Conservation (phyloP, 2,113 vertebrate species). For the Columba janthina region DNA sequence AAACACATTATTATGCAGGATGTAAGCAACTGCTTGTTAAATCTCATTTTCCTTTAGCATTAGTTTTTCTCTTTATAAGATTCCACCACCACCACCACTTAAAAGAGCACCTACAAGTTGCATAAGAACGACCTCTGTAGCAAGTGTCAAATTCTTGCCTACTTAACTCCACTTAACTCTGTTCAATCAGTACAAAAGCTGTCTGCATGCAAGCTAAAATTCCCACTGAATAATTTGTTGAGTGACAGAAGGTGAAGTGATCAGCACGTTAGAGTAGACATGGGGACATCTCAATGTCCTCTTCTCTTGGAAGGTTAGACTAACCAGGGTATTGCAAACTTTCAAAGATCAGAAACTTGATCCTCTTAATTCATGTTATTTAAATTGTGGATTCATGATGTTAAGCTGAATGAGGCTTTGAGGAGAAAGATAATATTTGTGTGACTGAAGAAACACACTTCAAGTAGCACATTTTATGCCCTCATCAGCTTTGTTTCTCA, state of each 20-base stretch:
- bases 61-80: background rate
- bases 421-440: background rate
- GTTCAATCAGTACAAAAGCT: background rate
- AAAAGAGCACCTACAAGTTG: background rate
- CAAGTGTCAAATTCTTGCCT: background rate
- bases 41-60: background rate
- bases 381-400: background rate
- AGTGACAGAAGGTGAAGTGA: background rate
- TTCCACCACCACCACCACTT: background rate
- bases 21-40: background rate
- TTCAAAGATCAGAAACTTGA: background rate
- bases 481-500: background rate
- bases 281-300: background rate
- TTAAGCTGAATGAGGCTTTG: background rate
- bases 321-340: background rate
- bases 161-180: background rate
- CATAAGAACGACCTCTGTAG: background rate
- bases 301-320: background rate
- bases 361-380: background rate
- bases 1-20: background rate
- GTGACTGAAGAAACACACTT: background rate
- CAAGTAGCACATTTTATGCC: background rate
- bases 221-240: background rate
- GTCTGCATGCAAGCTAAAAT: background rate
- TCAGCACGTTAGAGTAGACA: background rate